Base-by-base conservation (phyloP, 2,113 vertebrate genomes). In the Sakesphorus luctuosus region DNA sequence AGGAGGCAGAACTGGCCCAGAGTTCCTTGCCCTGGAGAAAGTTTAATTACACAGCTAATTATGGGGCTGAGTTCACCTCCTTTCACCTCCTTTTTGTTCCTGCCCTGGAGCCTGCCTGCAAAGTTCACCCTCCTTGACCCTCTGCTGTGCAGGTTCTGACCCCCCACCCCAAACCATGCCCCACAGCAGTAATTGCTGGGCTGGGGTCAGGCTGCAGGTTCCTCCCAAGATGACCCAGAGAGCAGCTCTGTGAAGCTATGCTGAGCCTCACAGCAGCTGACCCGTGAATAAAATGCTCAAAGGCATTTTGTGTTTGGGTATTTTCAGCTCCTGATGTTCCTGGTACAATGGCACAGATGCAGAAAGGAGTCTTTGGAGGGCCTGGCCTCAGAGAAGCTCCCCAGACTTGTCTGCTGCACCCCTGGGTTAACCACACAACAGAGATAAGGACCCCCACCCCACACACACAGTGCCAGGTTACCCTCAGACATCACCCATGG, bases 331-430 rank as follows among this genome's bases (percentile, higher is more conserved):
- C 46, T 23, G 13, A 5, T 1, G 36, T 28, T 20, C 25, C 2
- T 2, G 17, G 3, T 8, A 5, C 10, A 1, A 10, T 2, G 2
- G 38, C 11, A 6, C 1, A 9, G 58, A 11, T 10, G 33, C 10
- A 63, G 88, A 12, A 15, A 46, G 50, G 20, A 78, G 35, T 44
- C 14, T 20, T 19, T 33, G 52, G 18, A 28, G 62, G 61, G 38
- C 14, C 59, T 52, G 59, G 28, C 11, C 36, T 7, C 1, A 2
- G 44, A 35, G 23, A 40, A 69, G 38, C 47, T 93, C 52, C 38
- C 12, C 31, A 25, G 36, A 28, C 1, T 31, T 6, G 3, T 0
- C 11, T 40, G 40, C 56, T 8, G 18, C n/a, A 49, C 4, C 63
- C 31, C 44, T 0, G 3, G 43, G 11, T 43, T 8, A 50, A 28